These are phyloP conservation scores for Gnathonemus longibarbis DNA, from an alignment of 2,113 vertebrate genomes.

Conservation along the genomic window DNA sequence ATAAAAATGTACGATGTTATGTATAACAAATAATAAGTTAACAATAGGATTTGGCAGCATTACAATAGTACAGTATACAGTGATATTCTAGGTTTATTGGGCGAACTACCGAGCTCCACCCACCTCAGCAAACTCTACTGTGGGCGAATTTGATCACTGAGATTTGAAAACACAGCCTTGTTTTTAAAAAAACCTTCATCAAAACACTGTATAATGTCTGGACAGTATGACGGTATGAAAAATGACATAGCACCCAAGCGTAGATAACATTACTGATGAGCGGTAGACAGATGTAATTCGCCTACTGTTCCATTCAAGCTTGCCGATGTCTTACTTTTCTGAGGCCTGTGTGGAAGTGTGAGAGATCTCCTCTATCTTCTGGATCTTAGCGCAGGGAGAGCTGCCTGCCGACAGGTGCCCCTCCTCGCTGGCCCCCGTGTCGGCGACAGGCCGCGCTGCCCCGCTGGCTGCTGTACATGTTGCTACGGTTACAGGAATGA, in stretches of 20 bases:
- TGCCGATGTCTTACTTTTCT: conserved; percentile 46
- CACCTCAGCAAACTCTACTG: background rate
- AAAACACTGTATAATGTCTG: background rate
- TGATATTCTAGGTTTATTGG: background rate
- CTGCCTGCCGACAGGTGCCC: conserved; percentile 37
- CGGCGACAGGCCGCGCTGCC: background rate
- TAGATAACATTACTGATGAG: background rate
- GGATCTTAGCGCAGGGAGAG: conserved; percentile 74
- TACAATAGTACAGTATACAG: background rate
- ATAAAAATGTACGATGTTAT: background rate
- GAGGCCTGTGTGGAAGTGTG: conserved; percentile 36
- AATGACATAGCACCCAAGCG: background rate
- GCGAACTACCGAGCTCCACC: background rate
- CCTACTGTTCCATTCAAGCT: background rate
- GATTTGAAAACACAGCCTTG: background rate
- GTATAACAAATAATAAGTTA: background rate
- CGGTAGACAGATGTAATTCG: background rate
- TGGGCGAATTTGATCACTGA: background rate
- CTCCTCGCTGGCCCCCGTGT: conserved; percentile 15
- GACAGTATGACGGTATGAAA: background rate
- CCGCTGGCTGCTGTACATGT: background rate
- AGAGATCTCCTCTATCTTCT: conserved; percentile 78
- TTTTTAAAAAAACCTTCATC: background rate
- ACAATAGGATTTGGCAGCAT: background rate
- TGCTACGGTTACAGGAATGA: background rate